Evolutionary conservation across 2,888 invertebrate species (phyloP).

Genomic region (Dendrolimus pini): DNA sequence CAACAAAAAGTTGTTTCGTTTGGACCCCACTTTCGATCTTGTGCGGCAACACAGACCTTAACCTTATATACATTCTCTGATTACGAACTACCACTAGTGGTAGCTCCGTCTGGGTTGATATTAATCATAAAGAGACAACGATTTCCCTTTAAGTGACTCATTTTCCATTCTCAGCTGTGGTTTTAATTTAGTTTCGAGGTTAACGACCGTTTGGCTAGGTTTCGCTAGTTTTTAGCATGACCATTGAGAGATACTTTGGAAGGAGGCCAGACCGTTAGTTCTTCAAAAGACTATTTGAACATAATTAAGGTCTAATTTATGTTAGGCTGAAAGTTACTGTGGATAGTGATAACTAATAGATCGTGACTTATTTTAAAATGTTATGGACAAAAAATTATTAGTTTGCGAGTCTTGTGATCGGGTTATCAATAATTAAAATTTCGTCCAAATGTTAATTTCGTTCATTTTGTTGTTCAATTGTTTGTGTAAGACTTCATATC

Average conservation of each 20-base stretch:
- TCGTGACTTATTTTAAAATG: neutral
- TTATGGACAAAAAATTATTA: too few species aligned
- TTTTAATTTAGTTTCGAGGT: slow-evolving; percentile 20
- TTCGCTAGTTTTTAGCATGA: slow-evolving; percentile 29
- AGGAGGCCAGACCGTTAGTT: slow-evolving; percentile 31
- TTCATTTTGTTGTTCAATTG: too few species aligned
- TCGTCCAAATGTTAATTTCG: too few species aligned
- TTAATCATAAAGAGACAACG: neutral
- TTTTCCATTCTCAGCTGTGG: neutral
- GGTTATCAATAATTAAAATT: too few species aligned
- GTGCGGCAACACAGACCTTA: too few species aligned
- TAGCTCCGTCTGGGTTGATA: too few species aligned
- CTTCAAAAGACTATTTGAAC: slow-evolving; percentile 13
- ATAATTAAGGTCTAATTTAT: slow-evolving; percentile 15
- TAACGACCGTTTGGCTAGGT: slow-evolving; percentile 21
- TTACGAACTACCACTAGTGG: too few species aligned
- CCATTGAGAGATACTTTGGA: slow-evolving; percentile 11
- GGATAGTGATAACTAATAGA: neutral
- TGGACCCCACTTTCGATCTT: too few species aligned
- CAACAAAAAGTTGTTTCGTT: too few species aligned
- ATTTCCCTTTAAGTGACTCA: neutral
- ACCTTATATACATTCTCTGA: too few species aligned
- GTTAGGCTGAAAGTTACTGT: slow-evolving; percentile 1
- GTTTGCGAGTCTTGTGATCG: too few species aligned
- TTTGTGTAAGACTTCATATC: too few species aligned